A percentile compares a stretch with the other conserved stretches of the same genome.
Evolutionary conservation across 2,113 vertebrate genomes (phyloP).

Genomic region (Antechinus flavipes): DNA sequence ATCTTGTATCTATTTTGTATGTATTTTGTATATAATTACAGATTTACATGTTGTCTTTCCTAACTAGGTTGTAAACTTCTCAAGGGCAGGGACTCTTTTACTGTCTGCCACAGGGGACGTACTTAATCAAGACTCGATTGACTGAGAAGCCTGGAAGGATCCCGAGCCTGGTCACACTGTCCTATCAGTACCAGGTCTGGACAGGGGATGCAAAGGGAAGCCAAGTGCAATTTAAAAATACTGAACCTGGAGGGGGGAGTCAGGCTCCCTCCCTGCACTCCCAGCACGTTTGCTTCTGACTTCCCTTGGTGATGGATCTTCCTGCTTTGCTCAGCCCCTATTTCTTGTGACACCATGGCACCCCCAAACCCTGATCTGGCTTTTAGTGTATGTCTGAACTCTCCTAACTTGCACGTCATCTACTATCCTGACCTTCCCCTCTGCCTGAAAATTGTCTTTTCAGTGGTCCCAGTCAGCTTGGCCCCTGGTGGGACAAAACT

Average conservation of each 20-base stretch:
- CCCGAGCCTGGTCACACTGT: not conserved
- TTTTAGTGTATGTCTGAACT: not conserved
- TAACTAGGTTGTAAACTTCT: constrained; percentile 3
- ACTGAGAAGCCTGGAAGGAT: not conserved
- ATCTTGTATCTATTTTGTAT: not conserved
- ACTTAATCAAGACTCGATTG: not conserved
- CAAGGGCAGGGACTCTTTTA: not conserved
- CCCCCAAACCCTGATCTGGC: not conserved
- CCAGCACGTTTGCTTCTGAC: not conserved
- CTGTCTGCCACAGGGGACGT: not conserved
- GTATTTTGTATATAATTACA: not conserved
- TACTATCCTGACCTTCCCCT: not conserved
- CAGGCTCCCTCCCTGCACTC: not conserved
- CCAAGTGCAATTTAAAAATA: not conserved
- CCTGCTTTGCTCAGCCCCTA: not conserved
- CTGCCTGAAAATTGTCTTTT: not conserved
- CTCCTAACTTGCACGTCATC: not conserved
- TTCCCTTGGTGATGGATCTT: not conserved
- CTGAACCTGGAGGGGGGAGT: not conserved
- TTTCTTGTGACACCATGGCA: not conserved
- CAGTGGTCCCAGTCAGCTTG: not conserved
- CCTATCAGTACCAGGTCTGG: not conserved
- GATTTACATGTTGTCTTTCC: not conserved
- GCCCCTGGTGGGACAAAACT: not conserved
- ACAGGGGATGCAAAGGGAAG: not conserved